Conservation (phyloP, 1,140 invertebrate genomes). For the Oncopodura yosiiana region DNA sequence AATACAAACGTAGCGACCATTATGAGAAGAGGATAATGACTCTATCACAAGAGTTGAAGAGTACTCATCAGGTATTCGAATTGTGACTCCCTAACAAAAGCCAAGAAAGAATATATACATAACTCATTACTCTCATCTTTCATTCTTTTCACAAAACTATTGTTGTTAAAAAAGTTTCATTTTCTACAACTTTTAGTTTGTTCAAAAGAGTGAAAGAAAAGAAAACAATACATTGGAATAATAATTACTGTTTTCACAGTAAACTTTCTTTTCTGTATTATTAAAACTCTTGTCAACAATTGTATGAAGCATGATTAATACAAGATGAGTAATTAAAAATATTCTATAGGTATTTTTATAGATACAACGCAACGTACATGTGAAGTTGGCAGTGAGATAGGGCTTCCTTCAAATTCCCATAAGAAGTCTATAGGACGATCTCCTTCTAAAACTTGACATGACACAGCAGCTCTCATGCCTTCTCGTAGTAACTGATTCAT, state of each 20-base stretch:
- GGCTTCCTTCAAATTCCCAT: slow-evolving; percentile 42
- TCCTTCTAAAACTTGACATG: slow-evolving; percentile 87
- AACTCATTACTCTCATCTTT: neutral
- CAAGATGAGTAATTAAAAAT: neutral
- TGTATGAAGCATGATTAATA: too few relatives aligned
- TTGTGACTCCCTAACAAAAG: slow-evolving; percentile 47
- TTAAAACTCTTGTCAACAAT: neutral
- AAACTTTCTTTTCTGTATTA: neutral
- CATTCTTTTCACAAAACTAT: neutral
- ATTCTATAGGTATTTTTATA: neutral
- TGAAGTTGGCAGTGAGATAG: slow-evolving; percentile 39
- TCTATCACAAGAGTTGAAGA: slow-evolving; percentile 80
- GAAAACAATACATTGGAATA: neutral
- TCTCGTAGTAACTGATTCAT: slow-evolving; percentile 68
- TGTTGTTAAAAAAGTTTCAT: neutral
- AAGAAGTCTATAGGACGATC: slow-evolving; percentile 80
- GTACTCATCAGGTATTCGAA: slow-evolving; percentile 68
- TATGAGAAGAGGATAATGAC: slow-evolving; percentile 68
- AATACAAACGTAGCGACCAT: slow-evolving; percentile 55
- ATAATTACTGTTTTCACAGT: slow-evolving; percentile 5
- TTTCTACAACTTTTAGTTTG: neutral
- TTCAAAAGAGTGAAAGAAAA: neutral
- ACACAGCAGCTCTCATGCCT: slow-evolving; percentile 82
- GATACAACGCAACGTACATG: too few relatives aligned
- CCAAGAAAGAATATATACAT: too few relatives aligned